A percentile compares a stretch with the other conserved stretches of the same genome.
These are phyloP conservation scores for Rousettus leschenaultii DNA, from an alignment of 2,113 vertebrate genomes.

Conservation along the genomic window DNA sequence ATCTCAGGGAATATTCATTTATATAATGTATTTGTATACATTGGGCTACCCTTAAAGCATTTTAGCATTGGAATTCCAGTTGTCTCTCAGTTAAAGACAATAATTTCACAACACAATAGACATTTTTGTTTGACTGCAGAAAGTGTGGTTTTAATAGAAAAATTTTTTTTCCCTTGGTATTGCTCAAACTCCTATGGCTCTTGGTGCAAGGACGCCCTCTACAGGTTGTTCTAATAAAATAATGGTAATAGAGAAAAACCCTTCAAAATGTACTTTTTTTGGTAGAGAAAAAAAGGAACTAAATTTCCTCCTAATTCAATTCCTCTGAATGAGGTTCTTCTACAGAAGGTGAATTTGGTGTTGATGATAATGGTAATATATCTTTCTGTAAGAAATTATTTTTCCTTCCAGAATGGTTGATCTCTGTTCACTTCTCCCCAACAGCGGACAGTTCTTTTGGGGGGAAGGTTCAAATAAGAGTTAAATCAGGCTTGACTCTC, in stretches of 20 bases:
- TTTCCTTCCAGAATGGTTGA: background rate
- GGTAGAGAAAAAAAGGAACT: background rate
- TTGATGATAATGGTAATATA: background rate
- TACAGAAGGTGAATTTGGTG: background rate
- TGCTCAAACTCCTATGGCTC: background rate
- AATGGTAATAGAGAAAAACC: background rate
- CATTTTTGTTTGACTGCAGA: slow-evolving; percentile 13
- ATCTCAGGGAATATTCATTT: slow-evolving; percentile 31
- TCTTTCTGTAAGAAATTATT: background rate
- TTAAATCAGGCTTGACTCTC: background rate
- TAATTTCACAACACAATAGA: slow-evolving; percentile 27
- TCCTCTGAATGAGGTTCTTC: background rate
- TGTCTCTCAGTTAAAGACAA: background rate
- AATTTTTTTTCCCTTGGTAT: background rate
- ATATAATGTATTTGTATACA: background rate
- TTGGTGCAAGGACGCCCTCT: slow-evolving; percentile 74
- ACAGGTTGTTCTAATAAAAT: slow-evolving; percentile 59
- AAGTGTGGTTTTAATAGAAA: slow-evolving; percentile 12
- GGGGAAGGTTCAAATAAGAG: background rate
- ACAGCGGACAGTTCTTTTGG: background rate
- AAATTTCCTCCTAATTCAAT: background rate
- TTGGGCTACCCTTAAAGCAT: background rate
- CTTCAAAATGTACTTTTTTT: background rate
- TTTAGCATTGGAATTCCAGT: background rate
- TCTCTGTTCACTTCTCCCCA: background rate